Evolutionary conservation across 2,113 vertebrate genomes (phyloP), one percentile per base, ranked within the genome.

Genomic region (Clarias gariepinus): DNA sequence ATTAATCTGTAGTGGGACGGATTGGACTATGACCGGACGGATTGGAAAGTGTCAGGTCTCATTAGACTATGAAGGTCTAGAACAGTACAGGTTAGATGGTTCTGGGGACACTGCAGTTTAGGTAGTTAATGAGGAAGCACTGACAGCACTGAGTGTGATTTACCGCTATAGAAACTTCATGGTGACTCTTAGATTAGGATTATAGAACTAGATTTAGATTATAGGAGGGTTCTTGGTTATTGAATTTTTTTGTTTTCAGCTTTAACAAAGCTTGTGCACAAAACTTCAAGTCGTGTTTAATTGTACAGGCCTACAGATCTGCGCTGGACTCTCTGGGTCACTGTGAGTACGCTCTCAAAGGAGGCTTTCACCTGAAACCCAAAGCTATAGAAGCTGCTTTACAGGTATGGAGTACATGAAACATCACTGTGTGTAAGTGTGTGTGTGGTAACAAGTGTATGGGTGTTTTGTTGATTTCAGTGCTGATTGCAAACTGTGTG

Each of bases 331-430:
- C 97, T 87, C 93, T 99, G 92, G 98, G 98, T 87, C 98, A 99
- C 91, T 97, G 97, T 95, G 98, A 99, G 93, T 99, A 99, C 53
- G 96, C 97, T 74, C 96, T 99, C 94, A 99, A 98, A 93, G 97
- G 96, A 61, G 98, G 97, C 89, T 99, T 99, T 95, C 97, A 99
- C 92, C 93, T 99, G 88, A 99, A 96, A 91, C 97, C 98, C 87
- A 99, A 99, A 94, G 95, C 97, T 81, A 97, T 97, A 89, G 98
- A 99, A 95, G 95, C 94, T 76, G 96, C 96, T 91, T 95, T 99
- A 91, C 97, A 98, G 97, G 98, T 98, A 95, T 61, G 92, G 11
- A 23, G 13, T 21, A 16, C 7, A 2, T 7, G 13, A 13, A 41
- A 66, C 33, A 4, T 71, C 57, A 52, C 18, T 61, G 12, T 88